Conservation (phyloP, 2,113 vertebrate species). For the Tylochromis polylepis region DNA sequence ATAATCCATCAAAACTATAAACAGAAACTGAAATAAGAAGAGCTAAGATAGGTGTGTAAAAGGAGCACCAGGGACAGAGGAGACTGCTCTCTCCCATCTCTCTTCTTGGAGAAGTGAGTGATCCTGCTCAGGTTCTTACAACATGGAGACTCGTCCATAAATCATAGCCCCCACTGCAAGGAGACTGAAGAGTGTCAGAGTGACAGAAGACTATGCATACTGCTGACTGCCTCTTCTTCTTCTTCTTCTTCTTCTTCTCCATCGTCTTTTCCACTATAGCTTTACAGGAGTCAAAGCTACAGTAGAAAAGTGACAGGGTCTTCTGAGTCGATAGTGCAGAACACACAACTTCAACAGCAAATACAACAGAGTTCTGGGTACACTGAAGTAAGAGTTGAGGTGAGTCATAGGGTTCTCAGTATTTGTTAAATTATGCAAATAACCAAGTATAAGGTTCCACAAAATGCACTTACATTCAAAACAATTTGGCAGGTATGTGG, state of each 20-base stretch:
- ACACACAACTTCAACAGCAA: slow-evolving; percentile 13
- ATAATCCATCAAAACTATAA: slow-evolving; percentile 69
- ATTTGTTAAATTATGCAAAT: neutral
- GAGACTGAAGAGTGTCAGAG: slow-evolving; percentile 51
- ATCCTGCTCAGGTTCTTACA: slow-evolving; percentile 64
- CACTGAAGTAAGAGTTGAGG: neutral
- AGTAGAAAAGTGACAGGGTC: slow-evolving; percentile 29
- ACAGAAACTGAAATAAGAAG: slow-evolving; percentile 71
- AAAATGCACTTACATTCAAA: neutral
- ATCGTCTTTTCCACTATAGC: slow-evolving; percentile 18
- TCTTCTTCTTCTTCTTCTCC: slow-evolving; percentile 31
- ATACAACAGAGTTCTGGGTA: neutral
- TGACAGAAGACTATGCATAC: slow-evolving; percentile 42
- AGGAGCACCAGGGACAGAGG: slow-evolving; percentile 58
- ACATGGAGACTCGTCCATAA: slow-evolving; percentile 66
- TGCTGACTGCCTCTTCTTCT: slow-evolving; percentile 25
- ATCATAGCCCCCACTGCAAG: slow-evolving; percentile 54
- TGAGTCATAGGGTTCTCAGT: neutral
- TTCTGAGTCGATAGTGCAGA: slow-evolving; percentile 29
- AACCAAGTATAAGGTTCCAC: neutral
- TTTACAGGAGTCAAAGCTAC: slow-evolving; percentile 39
- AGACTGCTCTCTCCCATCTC: slow-evolving; percentile 20
- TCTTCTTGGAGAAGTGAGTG: slow-evolving; percentile 42
- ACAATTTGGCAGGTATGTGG: neutral
- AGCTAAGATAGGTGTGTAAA: slow-evolving; percentile 59